A percentile compares a stretch with the other conserved stretches of the same genome.
phyloP scores from a whole-genome alignment of 2,797 vertebrate species.

The Enteromius radiatus region DNA sequence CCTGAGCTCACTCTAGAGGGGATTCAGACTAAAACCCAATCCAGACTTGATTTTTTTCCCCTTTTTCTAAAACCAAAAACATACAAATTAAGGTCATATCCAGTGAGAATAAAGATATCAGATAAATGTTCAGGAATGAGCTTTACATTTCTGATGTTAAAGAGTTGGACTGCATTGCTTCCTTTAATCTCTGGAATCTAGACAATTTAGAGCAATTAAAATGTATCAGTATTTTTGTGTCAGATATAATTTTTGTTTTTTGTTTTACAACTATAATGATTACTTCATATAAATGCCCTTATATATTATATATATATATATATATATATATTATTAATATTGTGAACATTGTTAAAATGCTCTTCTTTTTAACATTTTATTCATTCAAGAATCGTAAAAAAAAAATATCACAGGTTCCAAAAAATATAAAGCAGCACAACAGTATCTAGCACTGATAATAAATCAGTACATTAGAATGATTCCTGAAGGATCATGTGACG shows the following conservation, averaged over 20 bases:
- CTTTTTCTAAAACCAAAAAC: conserved; percentile 51
- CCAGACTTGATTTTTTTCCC: background rate
- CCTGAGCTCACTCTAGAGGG: conserved; percentile 57
- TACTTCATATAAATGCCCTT: background rate
- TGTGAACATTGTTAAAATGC: no score
- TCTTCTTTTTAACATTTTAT: no score
- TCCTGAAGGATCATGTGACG: no score
- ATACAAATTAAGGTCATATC: background rate
- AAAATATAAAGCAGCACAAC: no score
- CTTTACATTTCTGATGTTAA: background rate
- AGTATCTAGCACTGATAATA: no score
- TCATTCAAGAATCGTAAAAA: no score
- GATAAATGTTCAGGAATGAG: conserved; percentile 4
- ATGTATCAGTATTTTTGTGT: background rate
- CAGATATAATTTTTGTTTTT: background rate
- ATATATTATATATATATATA: background rate
- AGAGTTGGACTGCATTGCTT: background rate
- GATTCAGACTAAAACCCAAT: conserved; percentile 41
- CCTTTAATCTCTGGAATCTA: background rate
- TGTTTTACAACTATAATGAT: background rate
- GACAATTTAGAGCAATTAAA: background rate
- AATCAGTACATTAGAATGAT: no score
- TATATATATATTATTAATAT: no score
- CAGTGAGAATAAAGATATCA: background rate
- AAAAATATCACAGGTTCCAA: no score